A percentile compares a stretch with the other conserved stretches of the same genome.
Conservation (phyloP, 2,113 vertebrate genomes). For the Forbesichthys papilliferus region DNA sequence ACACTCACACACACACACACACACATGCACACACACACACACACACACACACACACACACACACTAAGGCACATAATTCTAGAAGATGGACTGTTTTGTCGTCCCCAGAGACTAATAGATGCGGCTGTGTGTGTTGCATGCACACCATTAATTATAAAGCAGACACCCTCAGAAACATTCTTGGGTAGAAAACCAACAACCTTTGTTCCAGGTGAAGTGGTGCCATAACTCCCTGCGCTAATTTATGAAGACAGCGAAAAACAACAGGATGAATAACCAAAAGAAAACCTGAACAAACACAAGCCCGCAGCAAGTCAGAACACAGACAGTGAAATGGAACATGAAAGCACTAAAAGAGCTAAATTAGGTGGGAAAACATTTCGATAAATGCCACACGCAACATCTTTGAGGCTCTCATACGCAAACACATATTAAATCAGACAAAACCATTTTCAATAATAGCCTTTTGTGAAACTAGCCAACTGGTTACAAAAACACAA, state of each 20-base stretch:
- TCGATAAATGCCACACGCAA: not conserved
- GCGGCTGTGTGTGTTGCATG: conserved; percentile 24
- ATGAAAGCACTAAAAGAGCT: not conserved
- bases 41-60: conserved; percentile 2
- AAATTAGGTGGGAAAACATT: not conserved
- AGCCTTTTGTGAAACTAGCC: too few relatives aligned
- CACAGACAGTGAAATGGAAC: not conserved
- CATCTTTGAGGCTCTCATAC: not conserved
- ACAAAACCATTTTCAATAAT: not conserved
- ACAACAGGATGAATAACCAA: conserved; percentile 2
- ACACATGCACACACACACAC: not conserved
- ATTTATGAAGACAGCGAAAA: conserved; percentile 36
- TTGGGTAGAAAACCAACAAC: conserved; percentile 46
- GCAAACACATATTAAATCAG: not conserved
- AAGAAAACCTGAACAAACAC: not conserved
- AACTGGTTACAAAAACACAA: too few relatives aligned
- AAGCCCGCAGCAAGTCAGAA: not conserved
- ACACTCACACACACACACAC: conserved; percentile 15
- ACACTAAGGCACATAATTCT: conserved; percentile 1
- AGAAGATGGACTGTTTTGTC: conserved; percentile 22
- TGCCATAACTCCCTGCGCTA: conserved; percentile 40
- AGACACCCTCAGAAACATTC: conserved; percentile 15
- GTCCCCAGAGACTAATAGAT: not conserved
- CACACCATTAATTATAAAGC: conserved; percentile 48
- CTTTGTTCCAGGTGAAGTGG: conserved; percentile 26